These are phyloP conservation scores for Carassius auratus DNA, from an alignment of 2,113 vertebrate species.

Conservation along the genomic window DNA sequence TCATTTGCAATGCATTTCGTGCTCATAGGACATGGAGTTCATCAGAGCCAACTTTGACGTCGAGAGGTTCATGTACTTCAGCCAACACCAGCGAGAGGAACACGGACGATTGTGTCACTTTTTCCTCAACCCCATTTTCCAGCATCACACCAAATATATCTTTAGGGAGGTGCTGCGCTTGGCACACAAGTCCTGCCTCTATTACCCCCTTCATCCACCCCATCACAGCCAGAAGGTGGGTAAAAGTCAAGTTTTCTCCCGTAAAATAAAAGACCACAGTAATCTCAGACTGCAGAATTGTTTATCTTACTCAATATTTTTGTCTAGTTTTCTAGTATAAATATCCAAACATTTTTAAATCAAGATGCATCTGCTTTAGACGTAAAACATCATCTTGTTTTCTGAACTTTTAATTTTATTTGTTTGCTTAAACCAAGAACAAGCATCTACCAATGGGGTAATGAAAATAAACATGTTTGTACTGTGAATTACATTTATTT, in stretches of 20 bases:
- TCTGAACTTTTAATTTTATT: no score
- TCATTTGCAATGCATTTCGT: not conserved
- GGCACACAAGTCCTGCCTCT: conserved; percentile 84
- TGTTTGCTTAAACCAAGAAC: no score
- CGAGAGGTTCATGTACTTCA: conserved; percentile 90
- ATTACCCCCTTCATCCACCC: conserved; percentile 79
- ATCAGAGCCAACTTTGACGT: conserved; percentile 86
- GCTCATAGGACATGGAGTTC: conserved; percentile 83
- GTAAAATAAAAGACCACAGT: not conserved
- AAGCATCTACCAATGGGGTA: no score
- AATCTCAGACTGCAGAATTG: not conserved
- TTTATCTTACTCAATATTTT: not conserved
- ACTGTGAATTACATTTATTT: no score
- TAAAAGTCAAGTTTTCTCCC: not conserved
- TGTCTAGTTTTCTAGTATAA: not conserved
- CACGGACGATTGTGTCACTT: conserved; percentile 86
- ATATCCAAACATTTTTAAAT: not conserved
- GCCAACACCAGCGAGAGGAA: conserved; percentile 80
- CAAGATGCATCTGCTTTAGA: no score
- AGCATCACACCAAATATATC: conserved; percentile 79
- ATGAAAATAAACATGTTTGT: no score
- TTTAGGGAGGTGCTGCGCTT: conserved; percentile 88
- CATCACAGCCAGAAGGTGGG: conserved; percentile 76
- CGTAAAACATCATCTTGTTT: no score
- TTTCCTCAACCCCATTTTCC: conserved; percentile 78